phyloP scores from a whole-genome alignment of 2,113 vertebrate species.

The Chauna torquata region DNA sequence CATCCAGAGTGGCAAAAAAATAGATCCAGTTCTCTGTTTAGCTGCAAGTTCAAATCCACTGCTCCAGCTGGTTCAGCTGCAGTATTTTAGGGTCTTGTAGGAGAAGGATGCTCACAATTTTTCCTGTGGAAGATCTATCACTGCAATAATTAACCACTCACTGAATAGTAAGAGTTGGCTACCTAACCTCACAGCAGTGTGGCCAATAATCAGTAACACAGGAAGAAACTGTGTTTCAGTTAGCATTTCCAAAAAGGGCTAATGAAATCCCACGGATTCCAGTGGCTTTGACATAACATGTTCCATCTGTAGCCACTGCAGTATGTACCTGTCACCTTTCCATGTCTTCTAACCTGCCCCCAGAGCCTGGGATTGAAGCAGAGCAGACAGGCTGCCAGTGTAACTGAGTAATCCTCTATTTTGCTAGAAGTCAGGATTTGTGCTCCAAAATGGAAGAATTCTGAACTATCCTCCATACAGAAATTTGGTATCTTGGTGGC shows the following conservation, averaged over 20 bases:
- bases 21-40: neutral
- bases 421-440: neutral
- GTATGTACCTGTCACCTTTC: neutral
- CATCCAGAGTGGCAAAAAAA: neutral
- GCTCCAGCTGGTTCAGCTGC: neutral
- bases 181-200: neutral
- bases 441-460: neutral
- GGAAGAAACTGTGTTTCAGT: neutral
- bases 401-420: neutral
- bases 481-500: neutral
- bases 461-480: neutral
- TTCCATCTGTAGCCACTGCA: neutral
- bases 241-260: neutral
- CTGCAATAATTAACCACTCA: neutral
- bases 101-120: neutral
- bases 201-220: neutral
- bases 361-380: neutral
- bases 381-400: neutral
- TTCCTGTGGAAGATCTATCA: neutral
- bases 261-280: neutral
- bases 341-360: neutral
- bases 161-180: neutral
- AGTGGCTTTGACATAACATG: neutral
- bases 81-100: neutral
- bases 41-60: neutral